Evolutionary conservation across 2,797 vertebrate genomes (phyloP).

Genomic region (Lepus oiostolus): DNA sequence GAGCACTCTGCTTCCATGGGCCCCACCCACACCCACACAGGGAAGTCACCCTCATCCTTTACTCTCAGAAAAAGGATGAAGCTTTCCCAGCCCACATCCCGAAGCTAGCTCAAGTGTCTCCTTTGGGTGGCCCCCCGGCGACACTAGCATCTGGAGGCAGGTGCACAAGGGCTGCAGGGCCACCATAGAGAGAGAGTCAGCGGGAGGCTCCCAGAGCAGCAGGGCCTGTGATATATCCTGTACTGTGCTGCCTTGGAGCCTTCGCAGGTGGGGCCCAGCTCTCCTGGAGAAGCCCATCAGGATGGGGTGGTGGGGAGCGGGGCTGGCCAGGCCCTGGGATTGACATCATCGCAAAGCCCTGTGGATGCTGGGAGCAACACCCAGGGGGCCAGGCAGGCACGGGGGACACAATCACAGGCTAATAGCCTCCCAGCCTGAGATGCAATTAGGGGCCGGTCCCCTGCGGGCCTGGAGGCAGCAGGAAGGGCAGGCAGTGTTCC

Average conservation of each 20-base stretch:
- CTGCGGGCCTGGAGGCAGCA: conserved; percentile 7
- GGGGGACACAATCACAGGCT: conserved; percentile 79
- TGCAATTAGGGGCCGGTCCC: conserved; percentile 76
- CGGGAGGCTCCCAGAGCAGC: background rate
- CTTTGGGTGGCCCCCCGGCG: background rate
- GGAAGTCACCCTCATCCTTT: background rate
- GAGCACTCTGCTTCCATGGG: background rate
- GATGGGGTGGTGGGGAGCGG: background rate
- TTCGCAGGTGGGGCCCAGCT: background rate
- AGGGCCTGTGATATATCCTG: background rate
- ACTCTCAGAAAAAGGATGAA: background rate
- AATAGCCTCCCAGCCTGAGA: conserved; percentile 80
- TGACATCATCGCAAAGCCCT: conserved; percentile 57
- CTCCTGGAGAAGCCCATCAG: background rate
- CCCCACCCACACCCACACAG: background rate
- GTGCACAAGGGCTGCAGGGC: background rate
- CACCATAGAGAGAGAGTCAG: background rate
- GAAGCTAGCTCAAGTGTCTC: background rate
- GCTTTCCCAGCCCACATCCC: background rate
- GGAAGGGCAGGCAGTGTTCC: conserved; percentile 20
- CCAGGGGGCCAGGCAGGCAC: conserved; percentile 52
- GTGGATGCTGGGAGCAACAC: conserved; percentile 3
- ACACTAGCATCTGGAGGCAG: background rate
- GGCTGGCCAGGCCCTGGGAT: background rate
- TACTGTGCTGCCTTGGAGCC: too few species aligned